Conservation (phyloP, 2,888 invertebrate species). For the Encarsia formosa region DNA sequence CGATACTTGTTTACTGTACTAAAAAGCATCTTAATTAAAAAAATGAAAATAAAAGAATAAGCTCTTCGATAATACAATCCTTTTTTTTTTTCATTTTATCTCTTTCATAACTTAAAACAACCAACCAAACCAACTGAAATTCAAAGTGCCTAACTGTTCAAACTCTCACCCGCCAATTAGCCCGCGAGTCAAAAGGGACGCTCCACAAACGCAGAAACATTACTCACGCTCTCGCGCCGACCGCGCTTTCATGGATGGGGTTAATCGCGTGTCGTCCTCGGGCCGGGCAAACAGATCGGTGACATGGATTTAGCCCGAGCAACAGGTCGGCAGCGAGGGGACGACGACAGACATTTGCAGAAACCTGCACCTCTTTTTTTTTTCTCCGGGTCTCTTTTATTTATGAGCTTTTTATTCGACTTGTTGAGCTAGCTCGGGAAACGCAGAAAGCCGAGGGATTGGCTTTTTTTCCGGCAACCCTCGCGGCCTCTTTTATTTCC, state of each 20-base stretch:
- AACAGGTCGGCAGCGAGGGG: conserved; percentile 49
- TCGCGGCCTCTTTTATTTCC: not conserved
- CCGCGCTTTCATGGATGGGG: conserved; percentile 28
- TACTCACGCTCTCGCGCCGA: conserved; percentile 45
- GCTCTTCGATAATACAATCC: no score
- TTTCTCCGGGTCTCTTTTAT: conserved; percentile 49
- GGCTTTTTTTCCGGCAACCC: conserved; percentile 1
- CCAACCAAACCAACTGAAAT: no score
- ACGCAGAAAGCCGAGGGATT: not conserved
- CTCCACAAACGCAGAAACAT: conserved; percentile 42
- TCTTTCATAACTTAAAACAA: no score
- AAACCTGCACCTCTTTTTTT: conserved; percentile 46
- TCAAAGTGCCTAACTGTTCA: no score
- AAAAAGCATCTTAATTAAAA: no score
- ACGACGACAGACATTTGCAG: conserved; percentile 52
- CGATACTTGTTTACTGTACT: no score
- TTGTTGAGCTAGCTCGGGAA: conserved; percentile 45
- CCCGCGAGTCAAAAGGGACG: no score
- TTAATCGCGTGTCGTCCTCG: conserved; percentile 12
- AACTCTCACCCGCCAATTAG: no score
- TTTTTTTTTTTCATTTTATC: no score
- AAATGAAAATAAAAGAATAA: no score
- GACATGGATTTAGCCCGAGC: conserved; percentile 31
- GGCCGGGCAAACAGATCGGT: conserved; percentile 12
- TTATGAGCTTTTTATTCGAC: conserved; percentile 53